phyloP scores from a whole-genome alignment of 2,888 invertebrate species.

The Suillia variegata region DNA sequence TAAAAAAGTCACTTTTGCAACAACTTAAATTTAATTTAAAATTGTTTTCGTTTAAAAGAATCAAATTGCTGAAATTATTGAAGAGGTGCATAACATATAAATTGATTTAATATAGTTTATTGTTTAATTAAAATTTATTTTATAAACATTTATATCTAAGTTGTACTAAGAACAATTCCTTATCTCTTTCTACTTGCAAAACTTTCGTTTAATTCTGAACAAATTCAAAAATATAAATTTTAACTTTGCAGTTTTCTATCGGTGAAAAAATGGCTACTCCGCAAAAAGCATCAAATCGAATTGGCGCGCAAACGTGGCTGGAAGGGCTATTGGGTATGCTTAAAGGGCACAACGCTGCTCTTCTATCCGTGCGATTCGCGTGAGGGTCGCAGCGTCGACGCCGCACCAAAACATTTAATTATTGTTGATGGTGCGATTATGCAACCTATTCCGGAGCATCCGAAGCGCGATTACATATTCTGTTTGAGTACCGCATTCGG shows the following conservation, averaged over 20 bases:
- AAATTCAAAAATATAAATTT: constrained; percentile 12
- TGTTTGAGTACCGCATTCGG: constrained; percentile 98
- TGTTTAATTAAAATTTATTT: too few relatives aligned
- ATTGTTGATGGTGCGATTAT: constrained; percentile 96
- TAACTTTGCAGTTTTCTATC: constrained; percentile 80
- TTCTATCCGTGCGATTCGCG: constrained; percentile 96
- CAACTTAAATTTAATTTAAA: too few relatives aligned
- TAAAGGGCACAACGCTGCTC: constrained; percentile 93
- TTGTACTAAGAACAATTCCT: too few relatives aligned
- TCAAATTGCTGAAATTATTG: too few relatives aligned
- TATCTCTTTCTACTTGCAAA: too few relatives aligned
- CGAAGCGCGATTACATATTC: constrained; percentile 96
- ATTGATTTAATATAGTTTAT: too few relatives aligned
- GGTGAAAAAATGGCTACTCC: constrained; percentile 96
- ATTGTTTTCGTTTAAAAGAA: too few relatives aligned
- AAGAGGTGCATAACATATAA: too few relatives aligned
- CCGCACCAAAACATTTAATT: constrained; percentile 92
- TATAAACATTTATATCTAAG: too few relatives aligned
- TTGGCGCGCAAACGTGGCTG: constrained; percentile 94
- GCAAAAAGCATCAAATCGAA: constrained; percentile 96
- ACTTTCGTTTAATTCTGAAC: too few relatives aligned
- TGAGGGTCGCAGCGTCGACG: constrained; percentile 87
- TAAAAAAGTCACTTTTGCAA: too few relatives aligned
- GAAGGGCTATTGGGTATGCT: constrained; percentile 98
- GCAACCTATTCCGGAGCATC: constrained; percentile 99